Evolutionary conservation across 2,888 invertebrate species (phyloP).

Genomic region (Aplocera efformata): DNA sequence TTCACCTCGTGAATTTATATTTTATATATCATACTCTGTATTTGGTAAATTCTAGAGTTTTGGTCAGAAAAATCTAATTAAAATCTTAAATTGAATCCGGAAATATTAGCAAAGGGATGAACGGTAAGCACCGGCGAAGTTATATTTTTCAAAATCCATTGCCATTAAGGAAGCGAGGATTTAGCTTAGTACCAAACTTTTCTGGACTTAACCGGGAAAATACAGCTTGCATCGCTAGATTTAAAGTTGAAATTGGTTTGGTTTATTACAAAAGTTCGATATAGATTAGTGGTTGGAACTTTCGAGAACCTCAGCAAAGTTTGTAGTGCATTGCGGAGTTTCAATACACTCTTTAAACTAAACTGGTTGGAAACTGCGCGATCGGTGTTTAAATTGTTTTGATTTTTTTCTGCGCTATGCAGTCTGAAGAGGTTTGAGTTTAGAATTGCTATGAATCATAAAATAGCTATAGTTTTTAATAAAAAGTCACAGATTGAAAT

Average conservation of each 20-base stretch:
- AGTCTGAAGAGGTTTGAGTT: conserved; percentile 8
- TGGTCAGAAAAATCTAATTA: conserved; percentile 6
- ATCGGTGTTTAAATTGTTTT: conserved; percentile 44
- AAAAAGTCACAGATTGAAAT: too few species aligned
- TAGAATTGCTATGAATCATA: neutral
- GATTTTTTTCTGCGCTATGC: conserved; percentile 11
- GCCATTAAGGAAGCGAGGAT: conserved; percentile 13
- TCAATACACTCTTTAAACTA: conserved; percentile 49
- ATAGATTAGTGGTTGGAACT: conserved; percentile 56
- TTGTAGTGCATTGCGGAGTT: conserved; percentile 51
- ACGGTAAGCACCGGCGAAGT: conserved; percentile 18
- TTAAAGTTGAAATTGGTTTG: conserved; percentile 51
- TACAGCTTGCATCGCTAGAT: conserved; percentile 33
- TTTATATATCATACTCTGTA: too few species aligned
- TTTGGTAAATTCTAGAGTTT: too few species aligned
- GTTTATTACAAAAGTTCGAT: conserved; percentile 49
- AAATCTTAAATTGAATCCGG: conserved; percentile 11
- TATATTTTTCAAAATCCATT: conserved; percentile 24
- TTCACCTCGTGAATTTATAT: too few species aligned
- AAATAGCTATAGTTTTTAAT: too few species aligned
- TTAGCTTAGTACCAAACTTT: conserved; percentile 21
- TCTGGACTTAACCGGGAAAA: conserved; percentile 16
- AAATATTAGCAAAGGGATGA: conserved; percentile 2
- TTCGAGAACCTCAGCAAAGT: conserved; percentile 39
- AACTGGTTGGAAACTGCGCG: conserved; percentile 52